A percentile compares a stretch with the other conserved stretches of the same genome.
These are phyloP conservation scores for Stegophylla sp. DNA, from an alignment of 2,888 invertebrate genomes.

Conservation along the genomic window DNA sequence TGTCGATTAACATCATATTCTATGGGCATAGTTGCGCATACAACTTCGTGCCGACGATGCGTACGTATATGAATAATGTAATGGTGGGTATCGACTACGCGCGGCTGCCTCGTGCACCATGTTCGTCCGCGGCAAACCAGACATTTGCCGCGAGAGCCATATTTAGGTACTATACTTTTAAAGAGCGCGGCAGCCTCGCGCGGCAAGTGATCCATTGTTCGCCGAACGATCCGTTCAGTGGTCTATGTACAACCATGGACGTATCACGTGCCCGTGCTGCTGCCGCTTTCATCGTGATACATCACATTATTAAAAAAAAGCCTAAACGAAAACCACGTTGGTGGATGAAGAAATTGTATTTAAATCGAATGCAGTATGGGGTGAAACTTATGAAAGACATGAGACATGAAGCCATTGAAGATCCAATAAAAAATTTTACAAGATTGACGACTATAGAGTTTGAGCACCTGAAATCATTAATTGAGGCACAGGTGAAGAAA, in stretches of 20 bases:
- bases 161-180: neutral
- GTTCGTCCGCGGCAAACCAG: slow-evolving; percentile 8
- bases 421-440: slow-evolving; percentile 29
- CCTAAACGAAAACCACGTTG: slow-evolving; percentile 11
- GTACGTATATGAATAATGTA: too few species aligned
- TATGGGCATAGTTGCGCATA: too few species aligned
- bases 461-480: too few species aligned
- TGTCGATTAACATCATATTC: too few species aligned
- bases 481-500: too few species aligned
- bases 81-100: neutral
- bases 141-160: neutral
- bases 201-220: neutral
- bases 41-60: too few species aligned
- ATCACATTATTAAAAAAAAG: slow-evolving; percentile 16
- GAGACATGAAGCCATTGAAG: slow-evolving; percentile 30
- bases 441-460: neutral
- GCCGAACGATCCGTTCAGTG: neutral
- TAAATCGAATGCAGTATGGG: slow-evolving; percentile 2
- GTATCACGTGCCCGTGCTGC: slow-evolving; percentile 10
- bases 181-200: neutral
- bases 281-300: slow-evolving; percentile 15
- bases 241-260: too few species aligned
- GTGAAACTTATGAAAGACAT: slow-evolving; percentile 20
- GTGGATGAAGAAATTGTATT: neutral
- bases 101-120: slow-evolving; percentile 2